Evolutionary conservation across 2,797 vertebrate genomes (phyloP).

Genomic region (Silurus aristotelis): DNA sequence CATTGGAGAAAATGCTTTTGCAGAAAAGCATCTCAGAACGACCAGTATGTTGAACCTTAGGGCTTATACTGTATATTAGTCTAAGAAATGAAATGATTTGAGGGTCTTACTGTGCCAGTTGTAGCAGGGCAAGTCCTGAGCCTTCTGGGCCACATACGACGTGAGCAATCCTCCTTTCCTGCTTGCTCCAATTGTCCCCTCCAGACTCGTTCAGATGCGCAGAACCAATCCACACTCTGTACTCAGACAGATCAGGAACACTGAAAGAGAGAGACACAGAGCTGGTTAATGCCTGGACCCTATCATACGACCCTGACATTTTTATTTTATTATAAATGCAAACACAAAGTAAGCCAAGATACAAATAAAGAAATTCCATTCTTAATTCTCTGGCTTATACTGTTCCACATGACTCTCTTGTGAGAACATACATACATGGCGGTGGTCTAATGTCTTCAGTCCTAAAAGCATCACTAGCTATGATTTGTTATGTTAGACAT

Average conservation of each 20-base stretch:
- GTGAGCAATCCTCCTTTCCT: conserved; percentile 88
- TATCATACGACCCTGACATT: not conserved
- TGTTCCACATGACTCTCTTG: not conserved
- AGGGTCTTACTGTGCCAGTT: conserved; percentile 83
- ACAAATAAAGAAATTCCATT: not conserved
- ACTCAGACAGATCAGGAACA: conserved; percentile 89
- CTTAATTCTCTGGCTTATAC: conserved; percentile 2
- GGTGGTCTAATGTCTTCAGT: conserved; percentile 16
- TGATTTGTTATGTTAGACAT: conserved; percentile 54
- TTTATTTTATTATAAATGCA: not conserved
- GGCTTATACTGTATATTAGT: not conserved
- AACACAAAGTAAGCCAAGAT: conserved; percentile 4
- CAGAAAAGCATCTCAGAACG: not conserved
- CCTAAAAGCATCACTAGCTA: conserved; percentile 43
- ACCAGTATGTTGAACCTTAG: not conserved
- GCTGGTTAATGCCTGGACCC: not conserved
- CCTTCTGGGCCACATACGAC: conserved; percentile 90
- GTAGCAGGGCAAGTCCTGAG: conserved; percentile 89
- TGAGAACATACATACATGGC: conserved; percentile 14
- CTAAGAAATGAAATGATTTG: not conserved
- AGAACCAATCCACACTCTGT: conserved; percentile 90
- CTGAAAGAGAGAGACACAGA: conserved; percentile 61
- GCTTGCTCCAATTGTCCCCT: conserved; percentile 79
- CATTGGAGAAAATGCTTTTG: not conserved
- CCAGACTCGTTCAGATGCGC: conserved; percentile 83